Evolutionary conservation across 1,140 invertebrate species (phyloP).

Genomic region (Lepidurus couesii): DNA sequence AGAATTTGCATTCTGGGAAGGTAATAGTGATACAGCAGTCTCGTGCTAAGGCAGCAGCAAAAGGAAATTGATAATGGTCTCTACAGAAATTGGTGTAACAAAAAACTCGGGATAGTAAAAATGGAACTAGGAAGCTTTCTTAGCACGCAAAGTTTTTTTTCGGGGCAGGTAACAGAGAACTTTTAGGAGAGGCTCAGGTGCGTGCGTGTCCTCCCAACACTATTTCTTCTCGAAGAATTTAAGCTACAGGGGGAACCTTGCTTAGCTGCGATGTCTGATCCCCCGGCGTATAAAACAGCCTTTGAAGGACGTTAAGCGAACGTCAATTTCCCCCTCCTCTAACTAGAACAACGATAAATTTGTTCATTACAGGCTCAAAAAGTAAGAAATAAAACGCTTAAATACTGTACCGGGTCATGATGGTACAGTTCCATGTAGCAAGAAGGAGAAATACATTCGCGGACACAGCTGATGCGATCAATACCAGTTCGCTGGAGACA

Average conservation of each 20-base stretch:
- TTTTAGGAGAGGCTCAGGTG: neutral
- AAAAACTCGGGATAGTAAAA: neutral
- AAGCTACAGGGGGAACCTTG: neutral
- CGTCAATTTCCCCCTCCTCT: constrained; percentile 25
- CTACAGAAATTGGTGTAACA: neutral
- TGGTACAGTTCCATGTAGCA: constrained; percentile 32
- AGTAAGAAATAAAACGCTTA: too few relatives aligned
- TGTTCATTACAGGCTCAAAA: too few relatives aligned
- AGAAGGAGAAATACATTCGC: constrained; percentile 26
- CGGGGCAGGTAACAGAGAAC: neutral
- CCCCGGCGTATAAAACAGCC: constrained; percentile 30
- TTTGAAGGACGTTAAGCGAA: constrained; percentile 28
- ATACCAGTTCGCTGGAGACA: constrained; percentile 25
- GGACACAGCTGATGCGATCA: constrained; percentile 28
- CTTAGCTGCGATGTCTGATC: constrained; percentile 23
- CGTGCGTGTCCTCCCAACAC: neutral
- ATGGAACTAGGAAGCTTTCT: neutral
- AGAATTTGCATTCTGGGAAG: constrained; percentile 16
- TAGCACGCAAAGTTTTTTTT: neutral
- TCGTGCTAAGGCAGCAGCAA: neutral
- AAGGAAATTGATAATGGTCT: constrained; percentile 18
- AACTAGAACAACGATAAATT: neutral
- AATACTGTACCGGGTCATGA: constrained; percentile 6
- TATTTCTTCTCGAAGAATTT: constrained; percentile 1
- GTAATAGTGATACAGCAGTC: constrained; percentile 18